A percentile compares a stretch with the other conserved stretches of the same genome.
These are phyloP conservation scores for Danio kyathit DNA, from an alignment of 2,797 vertebrate species.

Conservation along the genomic window DNA sequence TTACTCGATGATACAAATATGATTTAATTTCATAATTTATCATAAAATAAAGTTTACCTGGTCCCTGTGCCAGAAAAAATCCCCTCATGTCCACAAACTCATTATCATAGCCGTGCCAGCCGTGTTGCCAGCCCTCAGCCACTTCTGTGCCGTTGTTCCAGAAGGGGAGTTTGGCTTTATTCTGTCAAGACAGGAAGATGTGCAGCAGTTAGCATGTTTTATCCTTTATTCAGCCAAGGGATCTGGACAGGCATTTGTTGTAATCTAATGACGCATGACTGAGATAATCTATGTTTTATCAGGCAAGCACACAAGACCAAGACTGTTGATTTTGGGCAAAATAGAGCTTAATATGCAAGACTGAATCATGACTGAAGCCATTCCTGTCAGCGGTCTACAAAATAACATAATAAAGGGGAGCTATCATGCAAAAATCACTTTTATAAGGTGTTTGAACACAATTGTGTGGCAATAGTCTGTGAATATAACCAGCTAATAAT, in stretches of 20 bases:
- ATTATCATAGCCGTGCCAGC: constrained; percentile 98
- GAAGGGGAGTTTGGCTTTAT: constrained; percentile 84
- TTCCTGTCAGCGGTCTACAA: background rate
- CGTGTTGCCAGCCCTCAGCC: constrained; percentile 86
- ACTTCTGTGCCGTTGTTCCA: constrained; percentile 86
- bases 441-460: too few relatives aligned
- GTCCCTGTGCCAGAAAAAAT: constrained; percentile 90
- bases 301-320: background rate
- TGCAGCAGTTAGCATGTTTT: background rate
- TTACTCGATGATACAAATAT: too few relatives aligned
- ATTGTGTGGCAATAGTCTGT: too few relatives aligned
- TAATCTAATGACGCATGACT: background rate
- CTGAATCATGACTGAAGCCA: constrained; percentile 2
- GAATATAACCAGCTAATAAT: too few relatives aligned
- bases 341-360: constrained; percentile 15
- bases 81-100: constrained; percentile 92
- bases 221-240: background rate
- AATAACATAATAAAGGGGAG: background rate
- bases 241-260: background rate
- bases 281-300: background rate
- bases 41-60: constrained; percentile 78
- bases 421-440: background rate
- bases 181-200: constrained; percentile 73
- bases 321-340: constrained; percentile 30
- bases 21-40: background rate